A percentile compares a stretch with the other conserved stretches of the same genome.
Evolutionary conservation across 2,888 invertebrate species (phyloP).

Genomic region (Lepidonotus clava): DNA sequence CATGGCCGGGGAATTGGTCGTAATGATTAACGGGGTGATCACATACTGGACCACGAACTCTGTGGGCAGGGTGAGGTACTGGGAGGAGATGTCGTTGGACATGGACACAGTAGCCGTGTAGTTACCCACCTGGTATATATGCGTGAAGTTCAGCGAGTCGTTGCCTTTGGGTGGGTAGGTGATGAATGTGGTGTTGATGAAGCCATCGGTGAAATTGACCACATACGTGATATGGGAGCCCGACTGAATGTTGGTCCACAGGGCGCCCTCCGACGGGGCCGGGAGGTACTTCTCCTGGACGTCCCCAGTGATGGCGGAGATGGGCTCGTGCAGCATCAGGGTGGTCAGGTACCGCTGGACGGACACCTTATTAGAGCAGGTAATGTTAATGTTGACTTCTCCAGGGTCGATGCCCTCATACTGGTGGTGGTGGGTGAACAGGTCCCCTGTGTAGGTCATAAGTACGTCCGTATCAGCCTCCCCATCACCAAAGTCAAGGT

Average conservation of each 20-base stretch:
- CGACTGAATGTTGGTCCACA: background rate
- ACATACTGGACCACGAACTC: background rate
- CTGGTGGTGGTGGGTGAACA: background rate
- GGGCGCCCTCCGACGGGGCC: background rate
- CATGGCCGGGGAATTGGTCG: background rate
- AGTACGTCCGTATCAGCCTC: background rate
- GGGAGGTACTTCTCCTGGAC: background rate
- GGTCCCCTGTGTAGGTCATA: background rate
- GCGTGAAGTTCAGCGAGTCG: background rate
- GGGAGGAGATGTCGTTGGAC: background rate
- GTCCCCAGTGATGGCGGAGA: background rate
- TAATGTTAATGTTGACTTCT: background rate
- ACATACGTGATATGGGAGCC: background rate
- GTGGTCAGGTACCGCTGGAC: background rate
- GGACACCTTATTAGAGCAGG: conserved; percentile 22
- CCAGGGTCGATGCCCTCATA: background rate
- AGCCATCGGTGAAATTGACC: background rate
- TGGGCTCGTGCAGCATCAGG: background rate
- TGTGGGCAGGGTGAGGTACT: background rate
- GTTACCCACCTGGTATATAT: background rate
- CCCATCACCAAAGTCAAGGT: background rate
- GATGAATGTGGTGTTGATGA: background rate
- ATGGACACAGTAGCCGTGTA: background rate
- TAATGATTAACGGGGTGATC: background rate
- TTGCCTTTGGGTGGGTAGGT: background rate